These are phyloP conservation scores for Lepus townsendii DNA, from an alignment of 2,797 vertebrate genomes.

Conservation along the genomic window DNA sequence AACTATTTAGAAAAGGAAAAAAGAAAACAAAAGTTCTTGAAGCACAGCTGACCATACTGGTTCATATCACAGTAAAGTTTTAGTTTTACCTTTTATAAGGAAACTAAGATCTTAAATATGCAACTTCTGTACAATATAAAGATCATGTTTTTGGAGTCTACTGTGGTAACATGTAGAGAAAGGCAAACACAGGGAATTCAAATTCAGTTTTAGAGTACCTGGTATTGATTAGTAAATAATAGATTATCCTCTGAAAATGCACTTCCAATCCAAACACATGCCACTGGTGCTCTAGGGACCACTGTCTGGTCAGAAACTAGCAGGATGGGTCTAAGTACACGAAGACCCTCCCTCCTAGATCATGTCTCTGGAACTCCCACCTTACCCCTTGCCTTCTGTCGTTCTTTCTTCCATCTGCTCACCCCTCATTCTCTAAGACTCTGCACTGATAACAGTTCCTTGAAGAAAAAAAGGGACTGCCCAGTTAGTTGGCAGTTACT, in stretches of 20 bases:
- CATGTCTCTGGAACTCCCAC: not conserved
- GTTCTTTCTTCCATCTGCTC: not conserved
- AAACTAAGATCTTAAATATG: slow-evolving; percentile 48
- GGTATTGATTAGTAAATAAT: not conserved
- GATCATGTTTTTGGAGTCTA: not conserved
- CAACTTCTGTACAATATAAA: not conserved
- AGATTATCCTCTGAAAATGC: not conserved
- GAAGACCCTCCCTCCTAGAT: not conserved
- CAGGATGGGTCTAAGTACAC: not conserved
- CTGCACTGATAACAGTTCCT: not conserved
- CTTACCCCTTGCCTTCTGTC: not conserved
- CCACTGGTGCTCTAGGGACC: not conserved
- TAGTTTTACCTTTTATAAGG: slow-evolving; percentile 44
- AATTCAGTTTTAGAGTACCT: not conserved
- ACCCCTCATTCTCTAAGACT: not conserved
- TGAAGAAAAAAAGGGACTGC: not conserved
- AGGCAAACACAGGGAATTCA: not conserved
- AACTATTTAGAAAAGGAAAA: slow-evolving; percentile 46
- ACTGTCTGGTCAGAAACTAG: not conserved
- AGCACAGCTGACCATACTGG: slow-evolving; percentile 11
- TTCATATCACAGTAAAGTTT: slow-evolving; percentile 33
- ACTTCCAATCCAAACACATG: slow-evolving; percentile 34
- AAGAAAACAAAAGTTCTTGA: slow-evolving; percentile 31
- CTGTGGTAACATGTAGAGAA: not conserved
- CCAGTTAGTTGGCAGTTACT: not conserved